Evolutionary conservation across 1,140 invertebrate species (phyloP).

Genomic region (Zeugodacus cucurbitae): DNA sequence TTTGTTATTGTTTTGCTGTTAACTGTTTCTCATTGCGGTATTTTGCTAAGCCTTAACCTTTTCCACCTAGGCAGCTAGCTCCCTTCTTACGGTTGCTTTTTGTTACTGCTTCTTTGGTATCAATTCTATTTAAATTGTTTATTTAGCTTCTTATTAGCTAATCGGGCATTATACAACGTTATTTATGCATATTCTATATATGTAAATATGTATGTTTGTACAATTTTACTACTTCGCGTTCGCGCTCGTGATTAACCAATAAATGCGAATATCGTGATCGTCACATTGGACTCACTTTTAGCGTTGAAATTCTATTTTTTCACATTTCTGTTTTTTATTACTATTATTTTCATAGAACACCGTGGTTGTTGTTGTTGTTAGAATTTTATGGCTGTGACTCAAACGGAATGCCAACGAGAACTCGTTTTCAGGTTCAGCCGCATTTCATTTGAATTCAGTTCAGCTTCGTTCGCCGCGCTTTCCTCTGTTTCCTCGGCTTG

Average conservation of each 20-base stretch:
- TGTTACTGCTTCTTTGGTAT: background rate
- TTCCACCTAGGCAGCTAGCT: background rate
- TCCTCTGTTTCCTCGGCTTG: background rate
- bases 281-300: slow-evolving; percentile 15
- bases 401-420: background rate
- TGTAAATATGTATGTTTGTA: background rate
- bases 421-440: slow-evolving; percentile 19
- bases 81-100: background rate
- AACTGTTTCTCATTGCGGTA: background rate
- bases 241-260: background rate
- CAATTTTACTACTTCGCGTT: background rate
- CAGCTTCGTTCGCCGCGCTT: background rate
- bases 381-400: background rate
- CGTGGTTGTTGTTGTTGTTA: background rate
- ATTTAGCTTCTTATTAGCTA: background rate
- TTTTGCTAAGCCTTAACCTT: background rate
- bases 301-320: background rate
- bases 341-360: background rate
- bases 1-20: background rate
- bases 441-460: background rate
- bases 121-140: background rate
- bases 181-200: background rate
- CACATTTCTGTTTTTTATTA: background rate
- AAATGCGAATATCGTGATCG: slow-evolving; percentile 2
- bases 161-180: background rate